Conservation (phyloP, 2,888 invertebrate species). For the Punctoribates punctum region DNA sequence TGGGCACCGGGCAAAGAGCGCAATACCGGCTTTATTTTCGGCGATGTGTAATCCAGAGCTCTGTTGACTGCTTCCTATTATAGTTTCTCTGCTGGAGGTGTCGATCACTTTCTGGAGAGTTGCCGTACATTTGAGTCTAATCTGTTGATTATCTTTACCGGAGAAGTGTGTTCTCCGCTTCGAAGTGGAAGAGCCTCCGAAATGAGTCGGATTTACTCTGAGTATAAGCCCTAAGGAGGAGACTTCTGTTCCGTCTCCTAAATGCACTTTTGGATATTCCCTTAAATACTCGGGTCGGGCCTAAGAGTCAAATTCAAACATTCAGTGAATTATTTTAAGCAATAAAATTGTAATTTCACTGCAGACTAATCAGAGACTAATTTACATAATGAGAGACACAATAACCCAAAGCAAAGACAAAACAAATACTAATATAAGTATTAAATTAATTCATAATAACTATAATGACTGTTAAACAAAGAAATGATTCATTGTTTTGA, state of each 20-base stretch:
- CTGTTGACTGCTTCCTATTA: slow-evolving; percentile 46
- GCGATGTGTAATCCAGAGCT: slow-evolving; percentile 47
- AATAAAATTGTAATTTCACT: background rate
- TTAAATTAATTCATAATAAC: background rate
- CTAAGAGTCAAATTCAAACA: background rate
- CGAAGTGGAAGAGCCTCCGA: slow-evolving; percentile 14
- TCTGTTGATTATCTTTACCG: slow-evolving; percentile 44
- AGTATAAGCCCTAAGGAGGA: slow-evolving; percentile 8
- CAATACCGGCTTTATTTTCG: slow-evolving; percentile 42
- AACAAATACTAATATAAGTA: background rate
- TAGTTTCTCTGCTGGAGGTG: slow-evolving; percentile 47
- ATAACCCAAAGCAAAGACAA: background rate
- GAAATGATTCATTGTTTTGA: slow-evolving; percentile 5
- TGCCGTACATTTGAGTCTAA: slow-evolving; percentile 47
- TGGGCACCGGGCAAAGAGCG: background rate
- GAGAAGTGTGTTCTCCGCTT: slow-evolving; percentile 44
- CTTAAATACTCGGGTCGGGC: slow-evolving; percentile 16
- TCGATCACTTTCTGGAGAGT: slow-evolving; percentile 47
- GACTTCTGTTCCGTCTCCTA: background rate
- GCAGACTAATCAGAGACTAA: background rate
- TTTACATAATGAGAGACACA: background rate
- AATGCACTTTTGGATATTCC: slow-evolving; percentile 29
- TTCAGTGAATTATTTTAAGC: background rate
- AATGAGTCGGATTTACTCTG: slow-evolving; percentile 16
- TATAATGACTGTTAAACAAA: background rate